phyloP scores from a whole-genome alignment of 2,797 vertebrate species.

The Echeneis naucrates region DNA sequence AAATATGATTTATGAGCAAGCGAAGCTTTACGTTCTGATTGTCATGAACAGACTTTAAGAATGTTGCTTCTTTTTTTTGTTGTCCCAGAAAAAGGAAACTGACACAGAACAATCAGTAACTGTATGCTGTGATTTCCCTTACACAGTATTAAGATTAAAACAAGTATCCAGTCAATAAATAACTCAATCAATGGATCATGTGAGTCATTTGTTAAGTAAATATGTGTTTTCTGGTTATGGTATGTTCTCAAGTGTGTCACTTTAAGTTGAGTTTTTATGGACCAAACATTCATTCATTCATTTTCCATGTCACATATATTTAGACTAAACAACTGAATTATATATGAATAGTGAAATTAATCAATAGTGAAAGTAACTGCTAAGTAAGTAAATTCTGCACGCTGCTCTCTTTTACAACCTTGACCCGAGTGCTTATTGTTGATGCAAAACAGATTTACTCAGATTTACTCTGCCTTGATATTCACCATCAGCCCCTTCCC shows the following conservation, averaged over 20 bases:
- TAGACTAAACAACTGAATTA: not conserved
- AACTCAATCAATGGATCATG: not conserved
- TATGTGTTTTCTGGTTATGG: not conserved
- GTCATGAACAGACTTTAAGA: conserved; percentile 9
- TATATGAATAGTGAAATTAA: not conserved
- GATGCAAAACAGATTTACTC: not conserved
- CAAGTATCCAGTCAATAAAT: not conserved
- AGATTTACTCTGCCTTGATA: conserved; percentile 11
- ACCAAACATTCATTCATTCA: not conserved
- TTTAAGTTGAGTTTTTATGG: not conserved
- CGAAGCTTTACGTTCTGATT: not conserved
- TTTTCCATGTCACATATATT: not conserved
- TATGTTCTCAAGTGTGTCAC: not conserved
- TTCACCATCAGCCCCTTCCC: conserved; percentile 15
- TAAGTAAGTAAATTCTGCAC: not conserved
- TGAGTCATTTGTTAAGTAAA: not conserved
- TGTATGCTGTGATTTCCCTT: not conserved
- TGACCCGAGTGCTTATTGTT: not conserved
- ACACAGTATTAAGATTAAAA: too few species aligned
- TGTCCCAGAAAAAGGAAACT: conserved; percentile 6
- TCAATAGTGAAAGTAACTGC: not conserved
- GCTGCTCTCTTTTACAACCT: not conserved
- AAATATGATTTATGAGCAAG: conserved; percentile 27
- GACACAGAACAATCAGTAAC: conserved; percentile 6
- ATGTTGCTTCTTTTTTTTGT: not conserved